phyloP scores from a whole-genome alignment of 2,797 vertebrate species.

The Pygocentrus nattereri region DNA sequence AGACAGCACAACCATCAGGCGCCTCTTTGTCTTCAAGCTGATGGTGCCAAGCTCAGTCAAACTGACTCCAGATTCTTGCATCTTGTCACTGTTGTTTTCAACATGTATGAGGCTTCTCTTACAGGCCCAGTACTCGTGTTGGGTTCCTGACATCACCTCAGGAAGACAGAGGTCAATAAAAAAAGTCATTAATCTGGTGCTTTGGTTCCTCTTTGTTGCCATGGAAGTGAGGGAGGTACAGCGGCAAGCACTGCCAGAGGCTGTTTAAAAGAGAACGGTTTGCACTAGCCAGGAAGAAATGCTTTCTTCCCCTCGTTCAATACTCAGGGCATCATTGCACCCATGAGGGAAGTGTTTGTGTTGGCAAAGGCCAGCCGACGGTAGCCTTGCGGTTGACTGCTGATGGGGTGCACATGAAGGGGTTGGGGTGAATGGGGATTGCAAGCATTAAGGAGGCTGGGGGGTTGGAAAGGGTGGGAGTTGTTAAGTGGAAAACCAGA shows the following conservation, averaged over 20 bases:
- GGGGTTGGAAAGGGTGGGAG: constrained; percentile 36
- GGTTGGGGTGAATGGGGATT: constrained; percentile 42
- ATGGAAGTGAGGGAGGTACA: neutral
- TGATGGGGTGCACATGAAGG: constrained; percentile 12
- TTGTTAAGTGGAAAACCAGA: constrained; percentile 66
- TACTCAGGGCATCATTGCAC: constrained; percentile 32
- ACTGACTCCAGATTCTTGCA: neutral
- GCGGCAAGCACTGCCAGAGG: constrained; percentile 3
- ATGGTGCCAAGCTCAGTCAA: neutral
- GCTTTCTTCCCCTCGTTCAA: constrained; percentile 10
- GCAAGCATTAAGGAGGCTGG: constrained; percentile 6
- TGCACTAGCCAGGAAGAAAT: neutral
- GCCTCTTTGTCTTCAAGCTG: neutral
- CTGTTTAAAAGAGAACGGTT: neutral
- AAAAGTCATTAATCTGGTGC: neutral
- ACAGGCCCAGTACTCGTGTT: neutral
- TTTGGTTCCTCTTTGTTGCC: neutral
- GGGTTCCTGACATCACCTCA: neutral
- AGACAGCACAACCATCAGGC: constrained; percentile 1
- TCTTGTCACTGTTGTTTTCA: neutral
- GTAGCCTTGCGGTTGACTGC: constrained; percentile 36
- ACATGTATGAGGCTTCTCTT: neutral
- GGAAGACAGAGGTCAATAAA: constrained; percentile 21
- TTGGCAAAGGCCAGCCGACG: constrained; percentile 40
- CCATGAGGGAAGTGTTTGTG: constrained; percentile 38